A percentile compares a stretch with the other conserved stretches of the same genome.
Conservation (phyloP, 2,113 vertebrate species). For the Hystrix cristata region DNA sequence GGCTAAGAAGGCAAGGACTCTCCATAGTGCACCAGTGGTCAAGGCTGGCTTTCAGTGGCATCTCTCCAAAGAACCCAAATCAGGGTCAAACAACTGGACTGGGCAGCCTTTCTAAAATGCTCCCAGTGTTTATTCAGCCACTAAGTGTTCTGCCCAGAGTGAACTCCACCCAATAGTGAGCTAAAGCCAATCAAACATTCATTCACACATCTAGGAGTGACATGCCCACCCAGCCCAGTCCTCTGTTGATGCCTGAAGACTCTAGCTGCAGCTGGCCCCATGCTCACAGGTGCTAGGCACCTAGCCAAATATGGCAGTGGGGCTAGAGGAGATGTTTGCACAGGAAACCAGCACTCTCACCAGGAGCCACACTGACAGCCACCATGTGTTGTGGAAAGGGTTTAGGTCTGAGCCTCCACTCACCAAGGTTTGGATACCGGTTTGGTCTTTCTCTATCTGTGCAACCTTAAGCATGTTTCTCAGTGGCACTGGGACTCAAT, state of each 20-base stretch:
- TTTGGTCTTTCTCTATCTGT: not conserved
- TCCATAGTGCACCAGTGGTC: constrained; percentile 62
- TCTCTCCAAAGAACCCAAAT: constrained; percentile 72
- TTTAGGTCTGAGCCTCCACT: not conserved
- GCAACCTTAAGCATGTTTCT: not conserved
- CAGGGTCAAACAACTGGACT: constrained; percentile 78
- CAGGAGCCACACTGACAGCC: not conserved
- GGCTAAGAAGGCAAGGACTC: constrained; percentile 68
- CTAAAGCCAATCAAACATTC: constrained; percentile 68
- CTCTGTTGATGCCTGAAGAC: constrained; percentile 33
- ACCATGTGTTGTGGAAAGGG: not conserved
- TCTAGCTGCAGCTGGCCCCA: constrained; percentile 21
- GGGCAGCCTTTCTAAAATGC: constrained; percentile 74
- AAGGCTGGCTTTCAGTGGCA: constrained; percentile 64
- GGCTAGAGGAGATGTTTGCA: not conserved
- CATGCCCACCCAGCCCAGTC: constrained; percentile 27
- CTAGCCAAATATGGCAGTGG: constrained; percentile 22
- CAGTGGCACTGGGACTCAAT: not conserved
- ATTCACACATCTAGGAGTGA: constrained; percentile 59
- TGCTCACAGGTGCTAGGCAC: constrained; percentile 64
- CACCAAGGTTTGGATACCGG: not conserved
- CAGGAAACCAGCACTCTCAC: not conserved
- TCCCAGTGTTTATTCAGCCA: constrained; percentile 77
- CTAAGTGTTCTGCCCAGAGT: constrained; percentile 73
- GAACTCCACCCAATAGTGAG: constrained; percentile 77